phyloP scores from a whole-genome alignment of 2,113 vertebrate species.

The Podarcis cretensis region DNA sequence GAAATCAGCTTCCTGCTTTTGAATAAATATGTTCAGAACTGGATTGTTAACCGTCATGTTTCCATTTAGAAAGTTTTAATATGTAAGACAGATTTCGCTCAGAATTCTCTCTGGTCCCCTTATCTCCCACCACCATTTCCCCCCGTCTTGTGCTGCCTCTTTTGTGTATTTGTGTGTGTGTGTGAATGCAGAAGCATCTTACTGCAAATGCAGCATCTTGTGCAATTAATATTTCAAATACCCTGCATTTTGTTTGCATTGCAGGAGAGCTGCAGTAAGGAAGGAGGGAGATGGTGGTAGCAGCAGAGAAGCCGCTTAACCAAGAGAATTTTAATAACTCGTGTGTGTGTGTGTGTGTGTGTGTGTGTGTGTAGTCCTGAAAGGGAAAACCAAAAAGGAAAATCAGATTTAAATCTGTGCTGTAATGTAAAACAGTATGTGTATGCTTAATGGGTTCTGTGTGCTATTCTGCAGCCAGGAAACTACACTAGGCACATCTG shows the following conservation, averaged over 20 bases:
- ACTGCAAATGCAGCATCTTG: background rate
- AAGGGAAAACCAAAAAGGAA: conserved; percentile 55
- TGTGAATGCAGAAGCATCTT: background rate
- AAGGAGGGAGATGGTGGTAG: background rate
- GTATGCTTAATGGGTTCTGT: conserved; percentile 63
- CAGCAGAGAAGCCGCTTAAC: conserved; percentile 31
- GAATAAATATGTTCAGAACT: background rate
- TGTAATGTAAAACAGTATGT: conserved; percentile 58
- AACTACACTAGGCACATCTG: conserved; percentile 62
- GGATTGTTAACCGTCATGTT: too few species aligned
- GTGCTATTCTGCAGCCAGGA: conserved; percentile 58
- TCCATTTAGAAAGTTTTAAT: background rate
- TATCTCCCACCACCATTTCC: background rate
- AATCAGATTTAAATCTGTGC: conserved; percentile 57
- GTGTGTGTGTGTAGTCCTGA: background rate
- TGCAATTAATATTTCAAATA: conserved; percentile 44
- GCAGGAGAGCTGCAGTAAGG: background rate
- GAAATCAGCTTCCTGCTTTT: too few species aligned
- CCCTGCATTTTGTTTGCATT: conserved; percentile 29
- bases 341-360: background rate
- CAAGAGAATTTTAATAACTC: conserved; percentile 20
- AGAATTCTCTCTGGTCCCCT: background rate
- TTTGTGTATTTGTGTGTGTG: too few species aligned
- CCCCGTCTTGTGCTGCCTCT: too few species aligned
- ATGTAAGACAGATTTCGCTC: background rate